phyloP scores from a whole-genome alignment of 2,113 vertebrate species.

The Elanus axillaris region DNA sequence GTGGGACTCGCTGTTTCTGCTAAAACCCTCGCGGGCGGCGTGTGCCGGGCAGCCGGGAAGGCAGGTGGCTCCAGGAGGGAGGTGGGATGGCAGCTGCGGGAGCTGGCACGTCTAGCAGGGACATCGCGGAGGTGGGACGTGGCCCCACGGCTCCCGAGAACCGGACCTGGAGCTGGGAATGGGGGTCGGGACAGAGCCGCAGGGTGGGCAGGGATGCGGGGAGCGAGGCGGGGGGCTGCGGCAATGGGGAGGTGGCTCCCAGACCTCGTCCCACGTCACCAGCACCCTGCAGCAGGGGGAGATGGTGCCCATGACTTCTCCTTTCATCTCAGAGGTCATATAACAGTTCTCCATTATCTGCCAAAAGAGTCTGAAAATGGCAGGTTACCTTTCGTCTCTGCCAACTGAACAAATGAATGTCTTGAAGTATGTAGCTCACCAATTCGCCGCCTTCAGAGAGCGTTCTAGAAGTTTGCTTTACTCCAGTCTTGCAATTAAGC shows the following conservation, averaged over 20 bases:
- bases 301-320: background rate
- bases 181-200: too few species aligned
- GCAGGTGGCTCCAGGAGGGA: background rate
- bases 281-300: fast-evolving
- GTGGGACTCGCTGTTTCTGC: too few species aligned
- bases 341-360: background rate
- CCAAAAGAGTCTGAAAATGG: background rate
- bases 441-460: too few species aligned
- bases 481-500: background rate
- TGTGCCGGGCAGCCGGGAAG: background rate
- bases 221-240: background rate
- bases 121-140: fast-evolving
- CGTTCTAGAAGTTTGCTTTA: background rate
- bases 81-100: fast-evolving
- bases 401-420: background rate
- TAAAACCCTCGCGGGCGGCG: background rate
- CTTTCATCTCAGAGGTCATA: background rate
- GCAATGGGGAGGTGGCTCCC: fast-evolving
- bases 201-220: background rate
- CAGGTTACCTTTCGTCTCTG: background rate
- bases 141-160: background rate
- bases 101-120: fast-evolving
- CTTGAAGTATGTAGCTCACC: background rate
- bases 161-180: too few species aligned
- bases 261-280: fast-evolving